Conservation (phyloP, 1,140 invertebrate genomes). For the Tetramorium simillimum region DNA sequence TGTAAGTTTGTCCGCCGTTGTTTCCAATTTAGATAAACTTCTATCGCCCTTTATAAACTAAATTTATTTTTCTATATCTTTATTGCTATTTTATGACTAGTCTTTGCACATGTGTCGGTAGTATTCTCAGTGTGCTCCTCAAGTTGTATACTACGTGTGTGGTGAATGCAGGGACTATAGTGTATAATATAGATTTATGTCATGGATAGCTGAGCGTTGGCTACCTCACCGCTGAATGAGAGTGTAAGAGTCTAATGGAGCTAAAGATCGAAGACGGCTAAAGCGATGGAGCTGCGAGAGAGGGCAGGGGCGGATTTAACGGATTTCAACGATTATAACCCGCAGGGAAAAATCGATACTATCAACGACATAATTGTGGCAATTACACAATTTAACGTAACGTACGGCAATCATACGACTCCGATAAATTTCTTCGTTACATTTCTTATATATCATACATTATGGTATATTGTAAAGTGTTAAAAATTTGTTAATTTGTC, state of each 20-base stretch:
- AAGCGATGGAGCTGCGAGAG: slow-evolving; percentile 30
- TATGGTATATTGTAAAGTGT: not conserved
- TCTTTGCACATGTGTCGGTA: not conserved
- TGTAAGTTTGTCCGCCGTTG: not conserved
- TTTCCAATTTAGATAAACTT: not conserved
- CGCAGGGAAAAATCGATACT: not conserved
- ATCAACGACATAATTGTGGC: not conserved
- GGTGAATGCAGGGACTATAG: slow-evolving; percentile 61
- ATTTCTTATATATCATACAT: not conserved
- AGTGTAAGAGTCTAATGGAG: slow-evolving; percentile 58
- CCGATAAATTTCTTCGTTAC: not conserved
- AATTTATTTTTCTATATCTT: not conserved
- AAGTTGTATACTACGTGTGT: not conserved
- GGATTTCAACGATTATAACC: slow-evolving; percentile 23
- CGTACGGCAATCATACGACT: not conserved
- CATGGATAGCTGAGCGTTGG: slow-evolving; percentile 66
- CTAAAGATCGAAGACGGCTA: slow-evolving; percentile 45
- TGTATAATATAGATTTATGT: slow-evolving; percentile 81
- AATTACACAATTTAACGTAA: not conserved
- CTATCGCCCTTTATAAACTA: not conserved
- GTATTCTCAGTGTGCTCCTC: not conserved
- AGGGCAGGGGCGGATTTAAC: slow-evolving; percentile 55
- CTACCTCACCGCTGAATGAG: slow-evolving; percentile 43
- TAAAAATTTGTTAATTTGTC: not conserved
- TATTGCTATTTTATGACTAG: not conserved